phyloP scores from a whole-genome alignment of 2,888 invertebrate species.

The Cataglyphis albicans region DNA sequence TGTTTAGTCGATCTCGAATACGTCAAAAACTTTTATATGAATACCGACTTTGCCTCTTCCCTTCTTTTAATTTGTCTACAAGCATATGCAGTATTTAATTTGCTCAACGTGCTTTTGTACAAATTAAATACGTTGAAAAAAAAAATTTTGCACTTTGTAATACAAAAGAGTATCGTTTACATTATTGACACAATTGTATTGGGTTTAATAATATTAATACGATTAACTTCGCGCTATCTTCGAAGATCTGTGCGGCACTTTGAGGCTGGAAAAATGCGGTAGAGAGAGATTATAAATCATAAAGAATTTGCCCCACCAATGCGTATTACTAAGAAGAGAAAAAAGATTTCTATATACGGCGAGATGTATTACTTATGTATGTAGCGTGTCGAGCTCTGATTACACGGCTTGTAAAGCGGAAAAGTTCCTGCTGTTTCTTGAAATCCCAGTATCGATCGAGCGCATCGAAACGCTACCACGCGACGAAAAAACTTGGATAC shows the following conservation, averaged over 20 bases:
- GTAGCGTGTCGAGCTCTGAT: constrained; percentile 57
- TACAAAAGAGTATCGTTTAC: background rate
- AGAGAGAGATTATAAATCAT: constrained; percentile 22
- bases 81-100: background rate
- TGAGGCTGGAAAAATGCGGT: constrained; percentile 16
- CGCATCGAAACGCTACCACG: constrained; percentile 57
- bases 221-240: constrained; percentile 9
- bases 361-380: constrained; percentile 57
- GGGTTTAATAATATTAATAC: background rate
- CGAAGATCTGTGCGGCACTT: background rate
- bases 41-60: background rate
- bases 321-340: constrained; percentile 40
- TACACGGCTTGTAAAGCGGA: constrained; percentile 58
- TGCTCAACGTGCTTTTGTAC: background rate
- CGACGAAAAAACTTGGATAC: constrained; percentile 55
- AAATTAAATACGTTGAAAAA: background rate
- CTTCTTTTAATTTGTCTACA: background rate
- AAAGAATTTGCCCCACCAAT: constrained; percentile 35
- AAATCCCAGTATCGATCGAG: constrained; percentile 65
- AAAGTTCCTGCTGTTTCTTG: constrained; percentile 57
- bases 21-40: background rate
- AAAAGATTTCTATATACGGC: constrained; percentile 36
- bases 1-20: constrained; percentile 11
- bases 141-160: background rate
- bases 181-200: background rate